These are phyloP conservation scores for Capromys pilorides DNA, from an alignment of 2,797 vertebrate genomes.

Conservation along the genomic window DNA sequence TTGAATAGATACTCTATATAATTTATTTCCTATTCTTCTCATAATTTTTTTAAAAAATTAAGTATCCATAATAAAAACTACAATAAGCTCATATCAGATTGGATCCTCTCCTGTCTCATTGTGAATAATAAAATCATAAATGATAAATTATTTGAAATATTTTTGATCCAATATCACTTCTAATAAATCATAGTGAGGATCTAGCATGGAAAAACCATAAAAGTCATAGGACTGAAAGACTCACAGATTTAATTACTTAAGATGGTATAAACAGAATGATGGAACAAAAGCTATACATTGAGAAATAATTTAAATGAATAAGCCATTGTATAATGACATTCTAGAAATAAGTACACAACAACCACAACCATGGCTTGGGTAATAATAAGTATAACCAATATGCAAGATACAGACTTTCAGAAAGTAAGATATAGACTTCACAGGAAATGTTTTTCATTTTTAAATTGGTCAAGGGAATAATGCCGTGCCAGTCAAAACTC, in stretches of 20 bases:
- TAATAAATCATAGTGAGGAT: not conserved
- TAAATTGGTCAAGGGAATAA: not conserved
- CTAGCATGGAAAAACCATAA: not conserved
- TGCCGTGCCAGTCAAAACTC: not conserved
- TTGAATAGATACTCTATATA: not conserved
- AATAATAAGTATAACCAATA: not conserved
- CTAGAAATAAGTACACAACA: not conserved
- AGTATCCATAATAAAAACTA: not conserved
- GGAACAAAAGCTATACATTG: not conserved
- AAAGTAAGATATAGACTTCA: not conserved
- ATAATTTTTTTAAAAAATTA: not conserved
- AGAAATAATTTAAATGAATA: not conserved
- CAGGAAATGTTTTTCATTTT: not conserved
- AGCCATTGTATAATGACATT: no score
- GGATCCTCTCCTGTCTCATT: not conserved
- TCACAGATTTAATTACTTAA: not conserved
- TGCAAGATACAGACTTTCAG: no score
- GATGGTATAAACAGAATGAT: not conserved
- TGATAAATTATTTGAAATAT: not conserved
- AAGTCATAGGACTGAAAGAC: not conserved
- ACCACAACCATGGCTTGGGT: not conserved
- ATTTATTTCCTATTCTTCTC: not conserved
- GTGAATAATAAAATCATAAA: not conserved
- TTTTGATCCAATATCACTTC: not conserved
- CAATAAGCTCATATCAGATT: not conserved